A percentile compares a stretch with the other conserved stretches of the same genome.
Evolutionary conservation across 2,888 invertebrate genomes (phyloP).

Genomic region (Sturmia bella): DNA sequence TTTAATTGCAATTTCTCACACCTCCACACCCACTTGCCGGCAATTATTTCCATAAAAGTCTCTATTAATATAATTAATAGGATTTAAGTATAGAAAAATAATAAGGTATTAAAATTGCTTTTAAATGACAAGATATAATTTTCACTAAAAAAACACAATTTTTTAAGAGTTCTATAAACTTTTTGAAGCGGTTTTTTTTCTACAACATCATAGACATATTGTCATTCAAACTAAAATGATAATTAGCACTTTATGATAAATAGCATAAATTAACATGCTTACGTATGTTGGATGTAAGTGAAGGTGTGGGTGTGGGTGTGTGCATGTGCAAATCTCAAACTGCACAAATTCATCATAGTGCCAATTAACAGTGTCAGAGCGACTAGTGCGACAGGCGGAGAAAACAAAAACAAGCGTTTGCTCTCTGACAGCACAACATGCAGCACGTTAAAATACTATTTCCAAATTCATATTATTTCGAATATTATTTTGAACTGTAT

Average conservation of each 20-base stretch:
- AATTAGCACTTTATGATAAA: constrained; percentile 65
- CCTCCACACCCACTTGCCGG: neutral
- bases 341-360: constrained; percentile 53
- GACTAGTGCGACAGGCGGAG: neutral
- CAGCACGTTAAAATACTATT: too few species aligned
- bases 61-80: constrained; percentile 18
- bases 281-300: neutral
- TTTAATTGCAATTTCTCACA: constrained; percentile 8
- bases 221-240: constrained; percentile 62
- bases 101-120: constrained; percentile 1
- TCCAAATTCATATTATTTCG: too few species aligned
- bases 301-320: neutral
- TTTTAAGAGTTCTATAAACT: constrained; percentile 14
- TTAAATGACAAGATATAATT: constrained; percentile 20
- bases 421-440: neutral
- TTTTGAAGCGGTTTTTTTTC: constrained; percentile 16
- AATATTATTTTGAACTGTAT: neutral
- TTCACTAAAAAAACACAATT: neutral
- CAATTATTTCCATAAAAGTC: neutral
- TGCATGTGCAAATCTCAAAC: constrained; percentile 2
- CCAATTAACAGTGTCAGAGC: constrained; percentile 53
- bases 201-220: constrained; percentile 56
- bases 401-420: constrained; percentile 1
- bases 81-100: constrained; percentile 1
- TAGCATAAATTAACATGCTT: constrained; percentile 12